phyloP scores from a whole-genome alignment of 2,113 vertebrate species.

The Thamnophis sirtalis region DNA sequence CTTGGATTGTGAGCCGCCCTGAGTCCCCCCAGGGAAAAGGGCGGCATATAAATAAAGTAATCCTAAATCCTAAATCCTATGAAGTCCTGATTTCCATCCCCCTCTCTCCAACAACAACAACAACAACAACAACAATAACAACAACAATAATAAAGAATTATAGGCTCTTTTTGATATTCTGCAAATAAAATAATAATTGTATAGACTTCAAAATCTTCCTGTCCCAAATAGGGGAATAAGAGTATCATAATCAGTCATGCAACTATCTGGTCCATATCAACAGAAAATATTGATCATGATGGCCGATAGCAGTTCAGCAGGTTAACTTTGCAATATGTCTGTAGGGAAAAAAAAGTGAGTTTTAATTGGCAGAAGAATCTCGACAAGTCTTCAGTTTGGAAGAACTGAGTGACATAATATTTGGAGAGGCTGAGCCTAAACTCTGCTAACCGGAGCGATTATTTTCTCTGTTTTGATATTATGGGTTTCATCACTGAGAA shows the following conservation, averaged over 20 bases:
- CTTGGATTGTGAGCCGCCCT: too few species aligned
- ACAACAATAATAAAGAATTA: background rate
- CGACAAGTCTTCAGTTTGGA: background rate
- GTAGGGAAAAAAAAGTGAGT: background rate
- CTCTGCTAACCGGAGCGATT: background rate
- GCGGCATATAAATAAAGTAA: too few species aligned
- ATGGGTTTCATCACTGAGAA: background rate
- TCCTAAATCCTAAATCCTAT: too few species aligned
- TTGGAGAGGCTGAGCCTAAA: background rate
- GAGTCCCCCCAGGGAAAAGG: too few species aligned
- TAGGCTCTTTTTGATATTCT: background rate
- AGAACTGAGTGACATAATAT: background rate
- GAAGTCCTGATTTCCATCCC: background rate
- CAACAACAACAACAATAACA: background rate
- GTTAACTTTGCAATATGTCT: background rate
- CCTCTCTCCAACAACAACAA: background rate
- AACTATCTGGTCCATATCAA: background rate
- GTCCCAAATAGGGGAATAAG: too few species aligned
- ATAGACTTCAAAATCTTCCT: background rate
- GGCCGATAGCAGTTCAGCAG: background rate
- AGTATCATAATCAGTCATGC: background rate
- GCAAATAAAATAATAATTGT: background rate
- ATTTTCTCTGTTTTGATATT: background rate
- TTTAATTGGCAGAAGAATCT: background rate
- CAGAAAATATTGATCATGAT: background rate